Evolutionary conservation across 2,888 invertebrate species (phyloP).

Genomic region (Rhorus exstirpatorius): DNA sequence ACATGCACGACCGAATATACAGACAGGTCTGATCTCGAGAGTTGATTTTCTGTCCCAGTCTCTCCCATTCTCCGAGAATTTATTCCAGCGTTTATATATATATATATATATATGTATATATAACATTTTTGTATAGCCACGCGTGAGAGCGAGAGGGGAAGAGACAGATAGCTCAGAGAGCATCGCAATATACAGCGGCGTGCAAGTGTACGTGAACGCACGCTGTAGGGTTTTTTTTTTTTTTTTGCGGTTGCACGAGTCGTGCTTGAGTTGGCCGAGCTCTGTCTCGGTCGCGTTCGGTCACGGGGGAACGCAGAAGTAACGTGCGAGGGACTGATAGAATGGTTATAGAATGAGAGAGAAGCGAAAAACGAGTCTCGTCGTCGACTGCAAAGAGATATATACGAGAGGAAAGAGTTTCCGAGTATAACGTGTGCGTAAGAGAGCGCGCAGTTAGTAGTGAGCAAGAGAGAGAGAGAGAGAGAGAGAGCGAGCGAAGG

Average conservation of each 20-base stretch:
- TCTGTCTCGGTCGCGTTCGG: slow-evolving; percentile 76
- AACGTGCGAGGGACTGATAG: slow-evolving; percentile 41
- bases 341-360: slow-evolving; percentile 46
- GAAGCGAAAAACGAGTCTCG: slow-evolving; percentile 60
- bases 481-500: slow-evolving; percentile 50
- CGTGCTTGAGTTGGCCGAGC: slow-evolving; percentile 79
- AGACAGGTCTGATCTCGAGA: slow-evolving; percentile 8
- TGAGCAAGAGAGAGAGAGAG: slow-evolving; percentile 51
- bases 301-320: slow-evolving; percentile 67
- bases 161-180: slow-evolving; percentile 22
- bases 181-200: slow-evolving; percentile 33
- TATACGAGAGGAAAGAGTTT: slow-evolving; percentile 62
- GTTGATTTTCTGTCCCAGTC: not conserved
- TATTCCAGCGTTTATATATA: not conserved
- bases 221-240: slow-evolving; percentile 47
- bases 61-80: not conserved
- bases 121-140: slow-evolving; percentile 40
- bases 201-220: slow-evolving; percentile 62
- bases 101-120: slow-evolving; percentile 1
- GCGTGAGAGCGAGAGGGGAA: slow-evolving; percentile 4
- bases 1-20: not conserved
- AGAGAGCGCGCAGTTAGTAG: slow-evolving; percentile 48
- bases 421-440: slow-evolving; percentile 30
- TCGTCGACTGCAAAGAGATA: slow-evolving; percentile 50
- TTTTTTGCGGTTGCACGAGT: slow-evolving; percentile 77